phyloP scores from a whole-genome alignment of 2,888 invertebrate genomes.

The Sturmia bella region DNA sequence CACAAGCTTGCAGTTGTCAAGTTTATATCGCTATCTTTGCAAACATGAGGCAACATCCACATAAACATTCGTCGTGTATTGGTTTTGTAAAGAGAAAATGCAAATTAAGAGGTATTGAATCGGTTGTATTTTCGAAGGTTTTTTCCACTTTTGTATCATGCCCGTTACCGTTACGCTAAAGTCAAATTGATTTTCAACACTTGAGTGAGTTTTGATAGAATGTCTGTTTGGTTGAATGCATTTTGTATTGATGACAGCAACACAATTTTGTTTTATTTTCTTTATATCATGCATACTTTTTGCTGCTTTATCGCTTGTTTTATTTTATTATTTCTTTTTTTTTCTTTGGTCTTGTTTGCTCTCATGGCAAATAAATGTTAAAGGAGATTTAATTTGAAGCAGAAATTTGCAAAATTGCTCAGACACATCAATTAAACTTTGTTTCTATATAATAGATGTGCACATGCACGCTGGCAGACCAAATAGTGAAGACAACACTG shows the following conservation, averaged over 20 bases:
- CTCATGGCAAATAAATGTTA: background rate
- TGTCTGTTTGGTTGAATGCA: conserved; percentile 71
- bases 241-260: conserved; percentile 62
- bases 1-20: background rate
- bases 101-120: conserved; percentile 12
- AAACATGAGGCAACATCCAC: background rate
- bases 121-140: background rate
- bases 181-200: conserved; percentile 79
- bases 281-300: background rate
- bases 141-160: background rate
- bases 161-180: conserved; percentile 69
- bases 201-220: conserved; percentile 79
- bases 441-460: too few species aligned
- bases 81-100: background rate
- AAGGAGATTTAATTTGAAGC: background rate
- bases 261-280: conserved; percentile 28
- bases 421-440: too few species aligned
- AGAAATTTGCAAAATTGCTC: too few species aligned
- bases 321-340: conserved; percentile 18
- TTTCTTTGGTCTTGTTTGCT: conserved; percentile 6
- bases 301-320: background rate
- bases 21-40: background rate
- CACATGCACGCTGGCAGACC: too few species aligned
- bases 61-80: background rate
- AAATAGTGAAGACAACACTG: too few species aligned